Conservation (phyloP, 1,140 invertebrate genomes). For the Belonocnema kinseyi region DNA sequence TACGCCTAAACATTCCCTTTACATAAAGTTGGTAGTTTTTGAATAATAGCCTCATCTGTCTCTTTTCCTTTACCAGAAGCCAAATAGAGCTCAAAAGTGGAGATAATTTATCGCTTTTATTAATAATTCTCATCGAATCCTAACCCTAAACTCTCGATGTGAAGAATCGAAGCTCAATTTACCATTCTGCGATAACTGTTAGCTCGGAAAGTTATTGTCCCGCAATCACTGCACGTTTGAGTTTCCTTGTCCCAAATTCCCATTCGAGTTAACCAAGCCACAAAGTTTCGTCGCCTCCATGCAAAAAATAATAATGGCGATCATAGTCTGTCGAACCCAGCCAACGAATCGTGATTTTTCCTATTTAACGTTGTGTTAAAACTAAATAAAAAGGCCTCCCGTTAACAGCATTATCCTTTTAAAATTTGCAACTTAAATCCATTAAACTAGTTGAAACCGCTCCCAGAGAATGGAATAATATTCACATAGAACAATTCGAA, state of each 20-base stretch:
- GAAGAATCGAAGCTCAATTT: background rate
- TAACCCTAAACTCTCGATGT: background rate
- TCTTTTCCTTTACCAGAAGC: background rate
- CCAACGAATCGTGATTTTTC: slow-evolving; percentile 28
- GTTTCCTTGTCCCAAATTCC: slow-evolving; percentile 31
- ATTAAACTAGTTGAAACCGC: background rate
- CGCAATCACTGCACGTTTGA: slow-evolving; percentile 5
- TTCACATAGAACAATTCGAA: too few species aligned
- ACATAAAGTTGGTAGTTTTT: background rate
- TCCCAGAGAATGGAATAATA: too few species aligned
- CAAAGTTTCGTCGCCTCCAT: slow-evolving; percentile 20
- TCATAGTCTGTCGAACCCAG: background rate
- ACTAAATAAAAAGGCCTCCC: background rate
- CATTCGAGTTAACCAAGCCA: slow-evolving; percentile 22
- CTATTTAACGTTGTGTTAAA: slow-evolving; percentile 14
- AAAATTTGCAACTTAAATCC: background rate
- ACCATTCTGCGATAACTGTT: background rate
- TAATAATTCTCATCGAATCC: slow-evolving; percentile 34
- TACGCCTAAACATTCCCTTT: background rate
- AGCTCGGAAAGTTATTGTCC: slow-evolving; percentile 3
- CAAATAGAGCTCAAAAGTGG: background rate
- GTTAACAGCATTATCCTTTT: slow-evolving; percentile 1
- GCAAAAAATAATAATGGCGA: slow-evolving; percentile 5
- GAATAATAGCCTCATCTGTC: background rate
- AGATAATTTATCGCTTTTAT: slow-evolving; percentile 30